Evolutionary conservation across 2,888 invertebrate genomes (phyloP).

Genomic region (Mamestra brassicae): DNA sequence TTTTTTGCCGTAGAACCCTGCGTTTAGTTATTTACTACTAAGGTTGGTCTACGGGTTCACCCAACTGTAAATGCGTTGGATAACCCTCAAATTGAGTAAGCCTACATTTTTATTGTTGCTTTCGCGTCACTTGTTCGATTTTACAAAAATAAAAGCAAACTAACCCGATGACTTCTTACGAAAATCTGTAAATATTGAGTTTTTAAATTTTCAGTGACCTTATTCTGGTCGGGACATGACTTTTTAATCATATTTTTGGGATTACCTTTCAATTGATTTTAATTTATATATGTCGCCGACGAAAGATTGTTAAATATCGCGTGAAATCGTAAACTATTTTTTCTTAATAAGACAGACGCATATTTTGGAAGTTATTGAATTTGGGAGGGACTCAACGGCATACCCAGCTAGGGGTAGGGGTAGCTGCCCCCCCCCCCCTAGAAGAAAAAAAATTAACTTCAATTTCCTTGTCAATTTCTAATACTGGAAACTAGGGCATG

Average conservation of each 20-base stretch:
- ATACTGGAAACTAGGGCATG: too few relatives aligned
- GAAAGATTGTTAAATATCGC: too few relatives aligned
- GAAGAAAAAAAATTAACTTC: too few relatives aligned
- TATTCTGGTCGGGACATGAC: not conserved
- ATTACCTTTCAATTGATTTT: not conserved
- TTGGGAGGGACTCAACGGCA: too few relatives aligned
- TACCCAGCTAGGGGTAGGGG: too few relatives aligned
- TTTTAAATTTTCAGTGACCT: not conserved
- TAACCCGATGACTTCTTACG: not conserved
- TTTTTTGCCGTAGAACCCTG: slow-evolving; percentile 66
- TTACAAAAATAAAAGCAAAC: slow-evolving; percentile 1
- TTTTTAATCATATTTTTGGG: not conserved
- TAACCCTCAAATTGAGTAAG: slow-evolving; percentile 47
- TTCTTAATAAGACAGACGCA: too few relatives aligned
- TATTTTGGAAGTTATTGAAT: too few relatives aligned
- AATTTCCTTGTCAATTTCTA: too few relatives aligned
- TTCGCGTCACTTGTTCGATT: slow-evolving; percentile 15
- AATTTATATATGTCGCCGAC: too few relatives aligned
- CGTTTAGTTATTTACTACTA: slow-evolving; percentile 66
- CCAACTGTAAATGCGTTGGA: slow-evolving; percentile 58
- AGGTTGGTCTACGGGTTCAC: slow-evolving; percentile 54
- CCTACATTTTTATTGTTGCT: slow-evolving; percentile 29
- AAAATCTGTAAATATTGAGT: slow-evolving; percentile 17
- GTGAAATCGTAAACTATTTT: too few relatives aligned
- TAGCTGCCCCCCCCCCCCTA: too few relatives aligned